Evolutionary conservation across 2,888 invertebrate genomes (phyloP).

Genomic region (Alitta virens): DNA sequence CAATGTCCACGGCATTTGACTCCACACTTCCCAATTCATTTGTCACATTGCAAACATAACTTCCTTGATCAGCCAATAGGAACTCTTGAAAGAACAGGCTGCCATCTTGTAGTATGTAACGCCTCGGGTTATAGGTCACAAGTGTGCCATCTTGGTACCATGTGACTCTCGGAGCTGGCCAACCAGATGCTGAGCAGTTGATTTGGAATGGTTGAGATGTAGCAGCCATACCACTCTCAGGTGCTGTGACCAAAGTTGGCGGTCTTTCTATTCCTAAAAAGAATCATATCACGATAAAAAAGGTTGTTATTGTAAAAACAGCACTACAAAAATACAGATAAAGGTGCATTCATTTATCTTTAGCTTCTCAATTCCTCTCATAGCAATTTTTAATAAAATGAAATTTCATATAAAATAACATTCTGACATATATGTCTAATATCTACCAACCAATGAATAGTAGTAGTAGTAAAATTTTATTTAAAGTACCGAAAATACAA

Average conservation of each 20-base stretch:
- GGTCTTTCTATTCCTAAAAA: neutral
- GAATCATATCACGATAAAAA: too few relatives aligned
- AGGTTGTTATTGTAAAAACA: too few relatives aligned
- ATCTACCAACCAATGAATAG: too few relatives aligned
- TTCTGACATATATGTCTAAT: too few relatives aligned
- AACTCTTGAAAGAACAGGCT: conserved; percentile 34
- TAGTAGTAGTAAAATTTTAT: too few relatives aligned
- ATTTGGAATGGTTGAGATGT: conserved; percentile 31
- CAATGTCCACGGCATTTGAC: conserved; percentile 33
- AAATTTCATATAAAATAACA: too few relatives aligned
- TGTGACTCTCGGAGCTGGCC: conserved; percentile 33
- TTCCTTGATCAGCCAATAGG: conserved; percentile 31
- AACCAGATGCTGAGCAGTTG: conserved; percentile 38
- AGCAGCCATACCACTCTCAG: conserved; percentile 25
- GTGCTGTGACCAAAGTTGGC: neutral
- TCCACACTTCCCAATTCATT: conserved; percentile 35
- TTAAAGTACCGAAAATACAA: too few relatives aligned
- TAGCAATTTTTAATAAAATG: too few relatives aligned
- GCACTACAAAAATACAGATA: too few relatives aligned
- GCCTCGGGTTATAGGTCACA: conserved; percentile 26
- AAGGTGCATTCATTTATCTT: too few relatives aligned
- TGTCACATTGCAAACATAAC: conserved; percentile 38
- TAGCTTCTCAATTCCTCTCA: too few relatives aligned
- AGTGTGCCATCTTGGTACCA: conserved; percentile 36
- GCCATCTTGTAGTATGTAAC: conserved; percentile 32